These are phyloP conservation scores for Lerista edwardsae DNA, from an alignment of 2,797 vertebrate species.

Conservation along the genomic window DNA sequence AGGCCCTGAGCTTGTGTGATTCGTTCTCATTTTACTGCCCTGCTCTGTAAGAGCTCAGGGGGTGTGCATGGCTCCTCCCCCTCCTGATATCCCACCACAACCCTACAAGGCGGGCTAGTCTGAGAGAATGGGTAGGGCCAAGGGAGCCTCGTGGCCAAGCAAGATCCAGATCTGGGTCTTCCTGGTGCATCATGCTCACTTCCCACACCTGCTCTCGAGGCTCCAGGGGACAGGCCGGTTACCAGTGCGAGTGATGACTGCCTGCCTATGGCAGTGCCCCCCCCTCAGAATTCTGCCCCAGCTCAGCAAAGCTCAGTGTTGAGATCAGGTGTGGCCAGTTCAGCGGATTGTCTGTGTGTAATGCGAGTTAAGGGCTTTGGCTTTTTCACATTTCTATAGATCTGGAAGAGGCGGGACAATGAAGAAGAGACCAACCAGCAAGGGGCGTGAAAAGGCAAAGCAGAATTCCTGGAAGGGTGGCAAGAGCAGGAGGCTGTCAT, in stretches of 20 bases:
- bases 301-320: neutral
- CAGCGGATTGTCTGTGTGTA: neutral
- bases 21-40: too few relatives aligned
- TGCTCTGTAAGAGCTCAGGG: too few relatives aligned
- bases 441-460: constrained; percentile 76
- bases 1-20: too few relatives aligned
- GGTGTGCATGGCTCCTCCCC: too few relatives aligned
- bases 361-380: neutral
- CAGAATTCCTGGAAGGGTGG: too few relatives aligned
- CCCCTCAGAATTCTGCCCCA: neutral
- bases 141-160: too few relatives aligned
- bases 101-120: too few relatives aligned
- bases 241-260: neutral
- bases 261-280: neutral
- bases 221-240: neutral
- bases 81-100: too few relatives aligned
- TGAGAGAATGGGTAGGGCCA: too few relatives aligned
- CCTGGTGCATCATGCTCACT: too few relatives aligned
- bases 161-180: too few relatives aligned
- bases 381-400: constrained; percentile 76
- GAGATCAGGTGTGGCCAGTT: neutral
- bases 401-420: constrained; percentile 91
- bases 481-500: neutral
- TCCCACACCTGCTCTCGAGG: neutral
- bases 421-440: constrained; percentile 85